These are phyloP conservation scores for Lithophane semibrunnea DNA, from an alignment of 2,888 invertebrate species.

Conservation along the genomic window DNA sequence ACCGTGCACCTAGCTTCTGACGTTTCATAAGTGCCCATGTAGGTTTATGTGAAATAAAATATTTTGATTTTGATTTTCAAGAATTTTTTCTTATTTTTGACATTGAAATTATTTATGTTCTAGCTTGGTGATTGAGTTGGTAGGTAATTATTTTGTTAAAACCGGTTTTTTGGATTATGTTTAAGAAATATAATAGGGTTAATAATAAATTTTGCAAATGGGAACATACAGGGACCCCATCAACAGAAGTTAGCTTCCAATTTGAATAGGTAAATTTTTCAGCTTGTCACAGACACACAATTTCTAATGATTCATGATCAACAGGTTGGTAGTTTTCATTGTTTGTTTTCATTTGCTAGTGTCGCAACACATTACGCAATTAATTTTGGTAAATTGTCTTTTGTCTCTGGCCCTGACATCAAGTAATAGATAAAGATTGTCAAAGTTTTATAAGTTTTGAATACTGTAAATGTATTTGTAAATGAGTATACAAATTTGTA, in stretches of 20 bases:
- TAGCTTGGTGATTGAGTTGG: neutral
- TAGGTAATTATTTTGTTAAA: neutral
- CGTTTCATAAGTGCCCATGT: too few species aligned
- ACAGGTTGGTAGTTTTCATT: neutral
- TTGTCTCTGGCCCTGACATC: too few species aligned
- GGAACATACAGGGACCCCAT: neutral
- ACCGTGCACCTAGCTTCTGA: too few species aligned
- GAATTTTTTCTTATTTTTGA: slow-evolving; percentile 1
- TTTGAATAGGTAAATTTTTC: neutral
- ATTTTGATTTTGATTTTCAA: too few species aligned
- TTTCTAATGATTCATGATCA: neutral
- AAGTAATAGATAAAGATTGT: too few species aligned
- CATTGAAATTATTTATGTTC: neutral
- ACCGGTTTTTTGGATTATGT: neutral
- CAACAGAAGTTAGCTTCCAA: neutral
- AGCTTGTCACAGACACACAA: neutral
- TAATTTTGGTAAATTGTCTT: too few species aligned
- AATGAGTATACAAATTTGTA: too few species aligned
- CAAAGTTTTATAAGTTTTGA: too few species aligned
- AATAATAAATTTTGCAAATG: neutral
- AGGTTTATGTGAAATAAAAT: too few species aligned
- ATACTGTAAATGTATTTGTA: too few species aligned
- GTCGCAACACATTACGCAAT: too few species aligned
- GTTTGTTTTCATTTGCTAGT: too few species aligned
- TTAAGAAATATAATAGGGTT: neutral